Evolutionary conservation across 2,888 invertebrate species (phyloP).

Genomic region (Megamerina dolium): DNA sequence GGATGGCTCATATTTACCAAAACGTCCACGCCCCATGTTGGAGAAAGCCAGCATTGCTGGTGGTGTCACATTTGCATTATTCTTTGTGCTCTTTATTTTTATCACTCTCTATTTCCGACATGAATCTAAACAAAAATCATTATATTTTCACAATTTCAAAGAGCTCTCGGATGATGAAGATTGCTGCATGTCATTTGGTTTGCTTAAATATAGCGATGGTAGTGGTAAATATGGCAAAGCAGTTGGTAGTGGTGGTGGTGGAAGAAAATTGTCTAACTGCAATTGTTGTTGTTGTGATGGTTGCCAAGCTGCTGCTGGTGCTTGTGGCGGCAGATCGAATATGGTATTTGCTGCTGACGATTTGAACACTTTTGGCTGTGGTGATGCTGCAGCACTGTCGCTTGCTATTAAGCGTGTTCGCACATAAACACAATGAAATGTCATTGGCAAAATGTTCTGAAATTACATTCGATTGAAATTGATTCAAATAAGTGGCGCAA

Average conservation of each 20-base stretch:
- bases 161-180: conserved; percentile 13
- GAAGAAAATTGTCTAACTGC: not conserved
- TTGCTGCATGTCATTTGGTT: not conserved
- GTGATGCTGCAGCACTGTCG: conserved; percentile 9
- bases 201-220: not conserved
- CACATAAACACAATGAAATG: too few species aligned
- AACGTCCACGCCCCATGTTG: conserved; percentile 66
- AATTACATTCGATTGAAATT: too few species aligned
- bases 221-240: not conserved
- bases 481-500: too few species aligned
- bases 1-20: conserved; percentile 82
- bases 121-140: conserved; percentile 10
- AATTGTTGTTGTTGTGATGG: not conserved
- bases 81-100: conserved; percentile 56
- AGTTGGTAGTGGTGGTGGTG: not conserved
- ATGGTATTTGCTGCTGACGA: conserved; percentile 2
- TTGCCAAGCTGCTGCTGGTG: too few species aligned
- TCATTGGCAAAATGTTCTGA: too few species aligned
- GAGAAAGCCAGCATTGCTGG: conserved; percentile 78
- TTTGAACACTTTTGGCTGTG: too few species aligned
- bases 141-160: conserved; percentile 11
- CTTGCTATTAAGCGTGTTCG: conserved; percentile 30
- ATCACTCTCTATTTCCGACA: conserved; percentile 55
- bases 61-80: conserved; percentile 62
- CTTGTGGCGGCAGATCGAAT: conserved; percentile 14